Evolutionary conservation across 2,888 invertebrate genomes (phyloP), one percentile per base, ranked within the genome.

Genomic region (Drosophila villosipedis): DNA sequence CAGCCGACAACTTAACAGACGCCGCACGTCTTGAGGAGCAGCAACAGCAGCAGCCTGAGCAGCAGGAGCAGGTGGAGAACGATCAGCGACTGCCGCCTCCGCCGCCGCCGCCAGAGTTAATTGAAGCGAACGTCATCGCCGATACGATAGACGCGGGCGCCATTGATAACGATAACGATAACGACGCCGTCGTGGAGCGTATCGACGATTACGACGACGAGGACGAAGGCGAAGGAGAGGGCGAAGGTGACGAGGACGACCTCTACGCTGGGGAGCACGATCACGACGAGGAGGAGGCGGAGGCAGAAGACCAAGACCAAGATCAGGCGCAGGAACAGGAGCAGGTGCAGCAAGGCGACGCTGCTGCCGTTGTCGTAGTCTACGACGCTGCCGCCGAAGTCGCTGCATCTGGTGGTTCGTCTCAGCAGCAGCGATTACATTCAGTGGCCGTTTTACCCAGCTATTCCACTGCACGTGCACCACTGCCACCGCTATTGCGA

Each of bases 161-260:
- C 64, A 84, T 83, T 54, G 84, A 82, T 61, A 73, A 47, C 47
- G 47, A 47, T 16, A 47, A 71, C 77, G 71, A 76, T 47, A 65
- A 80, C 83, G 73, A 83, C 83, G 82, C 71, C 80, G 85, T 82
- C 84, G 84, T 89, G 89, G 84, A 86, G 84, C 87, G 87, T 65
- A 85, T 85, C 59, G 84, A 85, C 89, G 89, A 85, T 79, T 89
- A 81, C 79, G 80, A 81, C 68, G 84, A 84, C 78, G 84, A 87
- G 68, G 84, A 82, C 68, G 88, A 80, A 64, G 86, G 70, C 30
- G 84, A 68, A 25, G 82, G 62, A 72, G 80, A 82, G 59, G 84
- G 88, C 72, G 84, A 84, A 65, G 83, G 76, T 50, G 50, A 50
- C 37, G 88, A 82, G 64, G 77, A 75, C 52, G 76, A 74, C 67